A percentile compares a stretch with the other conserved stretches of the same genome.
phyloP scores from a whole-genome alignment of 2,888 invertebrate genomes.

The Cephus pygmeus region DNA sequence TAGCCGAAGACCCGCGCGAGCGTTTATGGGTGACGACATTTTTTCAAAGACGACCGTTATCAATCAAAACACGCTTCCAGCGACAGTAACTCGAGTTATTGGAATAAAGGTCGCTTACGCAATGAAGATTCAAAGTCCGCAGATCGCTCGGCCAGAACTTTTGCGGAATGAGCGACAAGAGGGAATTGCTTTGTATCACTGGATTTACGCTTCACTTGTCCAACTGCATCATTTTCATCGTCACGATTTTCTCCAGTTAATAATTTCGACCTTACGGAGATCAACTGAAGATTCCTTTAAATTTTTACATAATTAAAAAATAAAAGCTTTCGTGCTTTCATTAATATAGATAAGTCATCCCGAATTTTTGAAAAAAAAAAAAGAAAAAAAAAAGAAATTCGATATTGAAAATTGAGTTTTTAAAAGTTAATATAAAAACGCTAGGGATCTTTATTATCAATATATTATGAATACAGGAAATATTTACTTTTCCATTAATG shows the following conservation, averaged over 20 bases:
- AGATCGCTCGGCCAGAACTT: not conserved
- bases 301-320: no score
- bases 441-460: no score
- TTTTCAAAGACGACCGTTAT: conserved; percentile 53
- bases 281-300: no score
- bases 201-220: not conserved
- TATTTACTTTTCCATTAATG: no score
- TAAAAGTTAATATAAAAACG: no score
- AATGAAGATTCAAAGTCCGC: conserved; percentile 39
- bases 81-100: not conserved
- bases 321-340: no score
- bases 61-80: not conserved
- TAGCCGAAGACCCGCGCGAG: not conserved
- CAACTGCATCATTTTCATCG: not conserved
- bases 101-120: conserved; percentile 35
- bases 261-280: not conserved
- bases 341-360: no score
- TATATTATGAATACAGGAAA: no score
- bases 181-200: not conserved
- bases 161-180: conserved; percentile 25
- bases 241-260: not conserved
- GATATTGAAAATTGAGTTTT: no score
- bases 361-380: no score
- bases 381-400: no score
- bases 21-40: not conserved